Base-by-base conservation (phyloP, 1,140 invertebrate species). In the Onthophagus taurus region DNA sequence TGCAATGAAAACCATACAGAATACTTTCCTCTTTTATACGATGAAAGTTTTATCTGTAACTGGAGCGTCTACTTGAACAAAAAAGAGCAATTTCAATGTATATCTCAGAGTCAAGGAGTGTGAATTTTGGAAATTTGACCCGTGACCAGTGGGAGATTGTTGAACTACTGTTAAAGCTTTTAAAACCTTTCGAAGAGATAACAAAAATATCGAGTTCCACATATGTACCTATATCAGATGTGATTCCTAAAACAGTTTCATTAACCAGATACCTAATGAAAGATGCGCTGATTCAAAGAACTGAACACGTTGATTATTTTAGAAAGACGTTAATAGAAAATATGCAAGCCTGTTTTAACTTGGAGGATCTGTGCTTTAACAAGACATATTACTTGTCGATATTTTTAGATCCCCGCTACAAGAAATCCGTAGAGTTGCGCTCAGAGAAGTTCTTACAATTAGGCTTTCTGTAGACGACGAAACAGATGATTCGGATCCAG, bases 151-250 rank as follows among this genome's bases (percentile, higher is more conserved):
- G 44, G 48, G 26, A 38, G 17, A 5, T 50, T 31, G 12, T 50
- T 17, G 38, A 47, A 18, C 23, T 47, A 9, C 12, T 23, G 14
- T 30, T 50, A 16, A 44, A 20, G 12, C 36, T 50, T 14, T 33
- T 50, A 16, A 37, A 51, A 37, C 46, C 43, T 12, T 48, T 51
- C 41, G 46, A 51, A 24, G 49, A 51, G 36, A 42, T 51, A 11
- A 51, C 49, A 14, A 51, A 51, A 45, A 31, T 48, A 23, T 20
- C 38, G 19, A 51, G 42, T 42, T 44, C 42, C 7, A 18, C 13
- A 7, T 19, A 18, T n/a, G 42, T 36, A 9, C 43, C 17, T 6
- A 37, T 51, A 8, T 51, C 49, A 13, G 49, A 51, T 19, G 33
- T 45, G 9, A 51, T 51, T 16, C 49, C 49, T 3, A 34, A 30